Conservation (phyloP, 1,140 invertebrate genomes). For the Brachionus manjavacas region DNA sequence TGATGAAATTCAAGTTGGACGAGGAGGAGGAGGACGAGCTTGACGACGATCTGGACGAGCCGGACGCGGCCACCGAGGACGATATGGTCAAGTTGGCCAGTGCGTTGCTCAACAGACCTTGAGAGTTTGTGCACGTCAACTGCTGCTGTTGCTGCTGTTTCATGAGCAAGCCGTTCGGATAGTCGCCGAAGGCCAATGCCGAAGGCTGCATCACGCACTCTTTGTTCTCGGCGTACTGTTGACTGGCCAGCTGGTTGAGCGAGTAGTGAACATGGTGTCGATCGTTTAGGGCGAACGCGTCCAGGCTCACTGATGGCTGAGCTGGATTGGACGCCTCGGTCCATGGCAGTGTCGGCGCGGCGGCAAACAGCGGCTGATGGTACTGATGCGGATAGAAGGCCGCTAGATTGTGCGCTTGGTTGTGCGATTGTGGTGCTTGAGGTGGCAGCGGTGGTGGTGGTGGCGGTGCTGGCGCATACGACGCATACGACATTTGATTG, state of each 20-base stretch:
- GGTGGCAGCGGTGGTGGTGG: not conserved
- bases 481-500: not conserved
- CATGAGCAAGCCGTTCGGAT: not conserved
- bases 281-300: not conserved
- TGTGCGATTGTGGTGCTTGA: not conserved
- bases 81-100: constrained; percentile 36
- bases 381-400: not conserved
- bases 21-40: not conserved
- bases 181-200: not conserved
- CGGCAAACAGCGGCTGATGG: not conserved
- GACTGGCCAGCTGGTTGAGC: not conserved
- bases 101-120: constrained; percentile 15
- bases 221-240: not conserved
- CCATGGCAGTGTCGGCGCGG: not conserved
- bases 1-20: not conserved
- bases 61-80: not conserved
- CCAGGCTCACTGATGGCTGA: not conserved
- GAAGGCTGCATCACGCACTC: not conserved
- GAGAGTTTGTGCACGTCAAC: not conserved
- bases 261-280: not conserved
- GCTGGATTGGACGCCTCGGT: not conserved
- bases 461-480: not conserved
- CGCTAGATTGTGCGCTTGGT: not conserved
- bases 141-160: not conserved
- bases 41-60: not conserved